Conservation (phyloP, 2,797 vertebrate genomes). For the Apodemus agrarius region DNA sequence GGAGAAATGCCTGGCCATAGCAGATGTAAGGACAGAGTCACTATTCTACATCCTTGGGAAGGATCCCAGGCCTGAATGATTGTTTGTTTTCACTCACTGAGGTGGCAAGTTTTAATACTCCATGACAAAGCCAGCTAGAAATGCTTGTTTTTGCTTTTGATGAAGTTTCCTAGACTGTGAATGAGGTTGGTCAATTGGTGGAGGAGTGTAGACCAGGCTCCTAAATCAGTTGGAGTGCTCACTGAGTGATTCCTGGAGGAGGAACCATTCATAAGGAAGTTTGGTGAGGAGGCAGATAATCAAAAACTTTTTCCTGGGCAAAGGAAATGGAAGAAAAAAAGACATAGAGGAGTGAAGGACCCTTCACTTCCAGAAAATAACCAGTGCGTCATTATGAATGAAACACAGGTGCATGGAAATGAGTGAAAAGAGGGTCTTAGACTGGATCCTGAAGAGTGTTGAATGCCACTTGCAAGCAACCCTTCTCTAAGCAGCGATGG, state of each 20-base stretch:
- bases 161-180: neutral
- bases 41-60: neutral
- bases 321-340: neutral
- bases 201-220: neutral
- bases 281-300: neutral
- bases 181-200: neutral
- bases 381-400: neutral
- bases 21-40: neutral
- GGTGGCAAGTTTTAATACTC: neutral
- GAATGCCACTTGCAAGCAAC: neutral
- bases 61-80: neutral
- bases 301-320: neutral
- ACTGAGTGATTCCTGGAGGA: conserved; percentile 11
- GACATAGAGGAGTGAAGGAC: neutral
- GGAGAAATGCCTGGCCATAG: neutral
- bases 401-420: neutral
- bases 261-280: conserved; percentile 9
- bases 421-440: neutral
- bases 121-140: neutral
- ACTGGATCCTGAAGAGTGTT: neutral
- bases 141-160: neutral
- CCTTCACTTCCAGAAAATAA: neutral
- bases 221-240: neutral
- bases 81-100: neutral
- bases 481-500: neutral